phyloP scores from a whole-genome alignment of 1,140 invertebrate species.

The Cyclargus thomasi region DNA sequence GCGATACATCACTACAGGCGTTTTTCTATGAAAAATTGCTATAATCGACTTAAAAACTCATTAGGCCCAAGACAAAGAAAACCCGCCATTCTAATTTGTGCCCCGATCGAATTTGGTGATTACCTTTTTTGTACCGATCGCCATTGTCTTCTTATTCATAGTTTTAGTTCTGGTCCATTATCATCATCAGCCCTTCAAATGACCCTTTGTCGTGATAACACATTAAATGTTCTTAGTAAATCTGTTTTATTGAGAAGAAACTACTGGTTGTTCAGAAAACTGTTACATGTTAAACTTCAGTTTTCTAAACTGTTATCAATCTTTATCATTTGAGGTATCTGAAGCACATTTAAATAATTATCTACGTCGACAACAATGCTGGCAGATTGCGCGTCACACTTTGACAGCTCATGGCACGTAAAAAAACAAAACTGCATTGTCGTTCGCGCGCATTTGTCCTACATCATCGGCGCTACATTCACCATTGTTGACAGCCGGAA shows the following conservation, averaged over 20 bases:
- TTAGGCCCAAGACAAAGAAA: constrained; percentile 69
- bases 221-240: background rate
- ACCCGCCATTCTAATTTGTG: constrained; percentile 69
- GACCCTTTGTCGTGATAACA: background rate
- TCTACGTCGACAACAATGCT: constrained; percentile 24
- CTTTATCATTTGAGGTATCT: constrained; percentile 1
- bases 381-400: constrained; percentile 29
- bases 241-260: background rate
- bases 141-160: constrained; percentile 41
- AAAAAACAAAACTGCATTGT: constrained; percentile 36
- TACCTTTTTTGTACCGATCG: constrained; percentile 56
- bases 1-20: constrained; percentile 70
- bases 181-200: constrained; percentile 2
- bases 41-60: constrained; percentile 75
- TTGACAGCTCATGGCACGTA: constrained; percentile 31
- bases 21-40: constrained; percentile 74
- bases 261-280: background rate
- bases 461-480: constrained; percentile 52
- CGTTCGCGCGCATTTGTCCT: constrained; percentile 43
- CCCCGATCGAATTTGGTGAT: constrained; percentile 63
- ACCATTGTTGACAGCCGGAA: constrained; percentile 62
- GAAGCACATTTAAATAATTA: constrained; percentile 17
- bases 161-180: constrained; percentile 17
- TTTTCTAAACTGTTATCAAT: background rate
- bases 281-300: too few relatives aligned